Percentiles rank a stretch among this genome's conserved stretches.
Conservation (phyloP, 2,113 vertebrate genomes). For the Chaetodon trifascialis region DNA sequence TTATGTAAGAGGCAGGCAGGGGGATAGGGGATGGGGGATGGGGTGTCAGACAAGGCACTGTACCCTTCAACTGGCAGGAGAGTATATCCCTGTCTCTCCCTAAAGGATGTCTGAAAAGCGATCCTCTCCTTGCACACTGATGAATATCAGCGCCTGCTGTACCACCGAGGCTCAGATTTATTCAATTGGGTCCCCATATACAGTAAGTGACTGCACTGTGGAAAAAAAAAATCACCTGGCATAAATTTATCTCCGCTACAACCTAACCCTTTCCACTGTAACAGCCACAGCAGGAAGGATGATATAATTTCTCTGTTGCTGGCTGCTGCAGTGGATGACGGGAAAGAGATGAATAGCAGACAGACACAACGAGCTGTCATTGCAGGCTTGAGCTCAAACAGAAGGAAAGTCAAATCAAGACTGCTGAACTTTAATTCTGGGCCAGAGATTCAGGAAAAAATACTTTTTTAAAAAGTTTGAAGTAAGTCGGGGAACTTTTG, state of each 20-base stretch:
- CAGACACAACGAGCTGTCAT: slow-evolving; percentile 28
- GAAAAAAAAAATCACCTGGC: slow-evolving; percentile 16
- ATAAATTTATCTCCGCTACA: slow-evolving; percentile 37
- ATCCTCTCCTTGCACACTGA: slow-evolving; percentile 49
- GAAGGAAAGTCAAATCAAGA: slow-evolving; percentile 11
- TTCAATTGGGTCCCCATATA: slow-evolving; percentile 43
- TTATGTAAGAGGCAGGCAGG: slow-evolving; percentile 52
- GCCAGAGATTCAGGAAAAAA: background rate
- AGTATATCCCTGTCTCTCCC: slow-evolving; percentile 46
- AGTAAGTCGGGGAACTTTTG: background rate
- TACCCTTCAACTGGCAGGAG: slow-evolving; percentile 58
- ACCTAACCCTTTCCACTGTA: slow-evolving; percentile 22
- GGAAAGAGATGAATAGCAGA: slow-evolving; percentile 15
- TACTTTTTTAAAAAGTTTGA: background rate
- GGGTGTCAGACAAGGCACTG: slow-evolving; percentile 36
- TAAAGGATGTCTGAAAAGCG: slow-evolving; percentile 50
- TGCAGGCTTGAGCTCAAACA: slow-evolving; percentile 27
- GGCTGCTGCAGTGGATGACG: slow-evolving; percentile 33
- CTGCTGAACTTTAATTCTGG: slow-evolving; percentile 6
- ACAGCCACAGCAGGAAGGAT: slow-evolving; percentile 21
- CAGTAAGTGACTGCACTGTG: slow-evolving; percentile 7
- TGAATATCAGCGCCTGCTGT: slow-evolving; percentile 38
- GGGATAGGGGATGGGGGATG: slow-evolving; percentile 44
- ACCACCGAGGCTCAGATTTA: slow-evolving; percentile 52
- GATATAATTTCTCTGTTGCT: slow-evolving; percentile 25